Conservation (phyloP, 2,888 invertebrate genomes). For the Netelia fuscicornis region DNA sequence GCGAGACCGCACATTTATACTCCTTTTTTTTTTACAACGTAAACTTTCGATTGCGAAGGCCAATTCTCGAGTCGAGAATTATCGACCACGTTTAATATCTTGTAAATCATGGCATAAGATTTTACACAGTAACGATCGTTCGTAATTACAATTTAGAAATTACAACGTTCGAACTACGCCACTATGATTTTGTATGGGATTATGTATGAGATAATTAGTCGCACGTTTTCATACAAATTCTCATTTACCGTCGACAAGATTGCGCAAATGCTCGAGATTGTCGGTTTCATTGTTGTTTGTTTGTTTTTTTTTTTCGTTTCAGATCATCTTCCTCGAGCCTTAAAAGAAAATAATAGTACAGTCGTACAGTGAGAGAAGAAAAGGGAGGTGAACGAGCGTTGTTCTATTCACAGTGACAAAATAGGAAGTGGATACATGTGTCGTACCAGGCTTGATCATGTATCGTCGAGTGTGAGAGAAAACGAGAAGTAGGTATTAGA, state of each 20-base stretch:
- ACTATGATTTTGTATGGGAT: neutral
- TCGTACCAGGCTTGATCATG: neutral
- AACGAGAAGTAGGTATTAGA: neutral
- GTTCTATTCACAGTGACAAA: neutral
- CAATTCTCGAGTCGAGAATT: neutral
- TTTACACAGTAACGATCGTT: neutral
- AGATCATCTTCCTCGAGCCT: neutral
- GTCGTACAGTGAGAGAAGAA: neutral
- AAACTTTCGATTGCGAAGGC: slow-evolving; percentile 14
- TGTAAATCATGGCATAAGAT: neutral
- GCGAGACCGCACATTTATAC: neutral
- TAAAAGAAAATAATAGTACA: neutral
- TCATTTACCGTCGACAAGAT: neutral
- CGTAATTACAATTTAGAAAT: neutral
- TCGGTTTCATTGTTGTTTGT: neutral
- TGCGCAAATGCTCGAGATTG: slow-evolving; percentile 7
- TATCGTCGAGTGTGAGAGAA: neutral
- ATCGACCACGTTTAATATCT: neutral
- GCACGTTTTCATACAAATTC: neutral
- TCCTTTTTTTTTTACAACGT: neutral
- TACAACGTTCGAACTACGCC: neutral
- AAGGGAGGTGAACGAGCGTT: neutral
- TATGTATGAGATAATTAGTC: neutral
- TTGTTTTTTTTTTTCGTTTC: neutral
- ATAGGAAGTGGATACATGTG: neutral